phyloP scores from a whole-genome alignment of 2,888 invertebrate species.

The Chouioia cunea region DNA sequence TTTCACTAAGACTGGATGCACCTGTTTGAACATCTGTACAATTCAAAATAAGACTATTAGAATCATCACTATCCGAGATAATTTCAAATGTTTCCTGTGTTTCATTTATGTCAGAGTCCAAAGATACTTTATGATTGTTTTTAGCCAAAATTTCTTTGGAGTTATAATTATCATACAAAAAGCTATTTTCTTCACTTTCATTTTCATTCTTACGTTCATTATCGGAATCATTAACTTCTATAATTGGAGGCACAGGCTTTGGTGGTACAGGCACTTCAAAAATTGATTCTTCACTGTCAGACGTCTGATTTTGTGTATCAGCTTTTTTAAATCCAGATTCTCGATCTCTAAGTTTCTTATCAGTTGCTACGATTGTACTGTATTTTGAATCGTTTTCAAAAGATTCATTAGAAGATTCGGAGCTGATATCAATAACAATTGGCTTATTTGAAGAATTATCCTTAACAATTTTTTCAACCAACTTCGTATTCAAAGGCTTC shows the following conservation, averaged over 20 bases:
- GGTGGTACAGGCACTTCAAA: conserved; percentile 64
- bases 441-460: not conserved
- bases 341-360: conserved; percentile 33
- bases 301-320: conserved; percentile 40
- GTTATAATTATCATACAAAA: not conserved
- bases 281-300: conserved; percentile 58
- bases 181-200: conserved; percentile 25
- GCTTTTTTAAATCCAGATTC: not conserved
- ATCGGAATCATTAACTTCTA: conserved; percentile 60
- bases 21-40: conserved; percentile 54
- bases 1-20: conserved; percentile 54
- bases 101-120: not conserved
- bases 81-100: not conserved
- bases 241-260: conserved; percentile 60
- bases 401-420: conserved; percentile 42
- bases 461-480: not conserved
- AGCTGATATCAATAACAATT: conserved; percentile 40
- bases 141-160: not conserved
- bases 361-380: conserved; percentile 36
- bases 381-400: conserved; percentile 46
- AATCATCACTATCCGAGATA: conserved; percentile 34
- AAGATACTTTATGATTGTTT: not conserved
- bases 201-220: conserved; percentile 48
- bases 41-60: conserved; percentile 55
- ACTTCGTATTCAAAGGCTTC: not conserved